A percentile compares a stretch with the other conserved stretches of the same genome.
Evolutionary conservation across 2,797 vertebrate species (phyloP).

Genomic region (Varecia variegata): DNA sequence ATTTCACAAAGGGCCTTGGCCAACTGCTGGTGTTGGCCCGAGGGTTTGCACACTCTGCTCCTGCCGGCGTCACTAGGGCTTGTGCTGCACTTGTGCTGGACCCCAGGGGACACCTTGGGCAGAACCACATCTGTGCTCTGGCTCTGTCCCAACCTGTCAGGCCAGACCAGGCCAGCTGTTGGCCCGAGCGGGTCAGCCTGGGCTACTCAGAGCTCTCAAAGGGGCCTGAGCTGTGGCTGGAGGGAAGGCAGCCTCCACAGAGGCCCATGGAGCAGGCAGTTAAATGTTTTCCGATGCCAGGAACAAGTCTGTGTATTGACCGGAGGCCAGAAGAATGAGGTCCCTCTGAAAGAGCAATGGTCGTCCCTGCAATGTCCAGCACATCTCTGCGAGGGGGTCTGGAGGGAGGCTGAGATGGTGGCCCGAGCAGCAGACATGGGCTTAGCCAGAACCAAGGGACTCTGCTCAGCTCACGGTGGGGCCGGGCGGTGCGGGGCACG

Average conservation of each 20-base stretch:
- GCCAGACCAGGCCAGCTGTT: not conserved
- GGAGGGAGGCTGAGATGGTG: not conserved
- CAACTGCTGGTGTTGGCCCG: fast-evolving
- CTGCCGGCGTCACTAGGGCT: fast-evolving
- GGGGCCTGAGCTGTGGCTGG: not conserved
- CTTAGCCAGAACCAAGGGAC: too few species aligned
- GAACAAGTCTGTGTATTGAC: not conserved
- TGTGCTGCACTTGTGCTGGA: fast-evolving
- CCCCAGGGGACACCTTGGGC: fast-evolving
- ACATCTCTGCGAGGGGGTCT: not conserved
- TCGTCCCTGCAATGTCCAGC: fast-evolving
- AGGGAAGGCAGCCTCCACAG: not conserved
- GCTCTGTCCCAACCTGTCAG: not conserved
- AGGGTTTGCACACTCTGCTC: not conserved
- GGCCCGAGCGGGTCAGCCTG: not conserved
- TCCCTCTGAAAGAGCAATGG: not conserved
- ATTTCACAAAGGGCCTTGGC: not conserved
- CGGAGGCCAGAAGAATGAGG: not conserved
- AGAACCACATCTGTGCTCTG: fast-evolving
- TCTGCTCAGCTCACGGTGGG: too few species aligned
- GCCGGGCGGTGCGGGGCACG: not conserved
- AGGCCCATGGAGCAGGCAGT: fast-evolving
- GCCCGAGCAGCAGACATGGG: too few species aligned
- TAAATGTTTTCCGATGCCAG: not conserved
- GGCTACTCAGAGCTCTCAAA: not conserved